Conservation (phyloP, 2,113 vertebrate genomes). For the Psilopsiagon aymara region DNA sequence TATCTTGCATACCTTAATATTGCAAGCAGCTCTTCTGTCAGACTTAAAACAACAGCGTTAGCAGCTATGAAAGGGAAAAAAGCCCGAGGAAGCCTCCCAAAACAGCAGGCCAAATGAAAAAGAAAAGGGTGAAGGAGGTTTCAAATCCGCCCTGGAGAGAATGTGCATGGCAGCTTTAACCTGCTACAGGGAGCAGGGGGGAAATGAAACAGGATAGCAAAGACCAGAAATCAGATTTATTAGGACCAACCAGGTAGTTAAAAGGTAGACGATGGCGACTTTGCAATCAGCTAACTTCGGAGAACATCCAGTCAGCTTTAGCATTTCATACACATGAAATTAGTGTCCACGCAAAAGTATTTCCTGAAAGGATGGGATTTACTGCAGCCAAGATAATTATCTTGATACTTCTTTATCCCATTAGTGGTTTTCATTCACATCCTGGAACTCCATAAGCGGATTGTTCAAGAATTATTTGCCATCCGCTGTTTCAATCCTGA, state of each 20-base stretch:
- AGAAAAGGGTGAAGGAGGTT: conserved; percentile 21
- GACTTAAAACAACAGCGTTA: conserved; percentile 7
- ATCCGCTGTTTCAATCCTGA: conserved; percentile 67
- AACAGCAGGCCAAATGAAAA: not conserved
- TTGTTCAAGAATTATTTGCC: conserved; percentile 75
- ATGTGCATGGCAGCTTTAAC: not conserved
- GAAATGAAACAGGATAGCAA: not conserved
- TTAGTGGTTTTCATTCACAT: conserved; percentile 76
- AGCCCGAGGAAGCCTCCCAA: not conserved
- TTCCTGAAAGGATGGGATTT: conserved; percentile 57
- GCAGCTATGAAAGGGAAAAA: not conserved
- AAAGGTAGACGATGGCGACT: not conserved
- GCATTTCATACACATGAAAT: conserved; percentile 12
- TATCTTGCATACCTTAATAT: not conserved
- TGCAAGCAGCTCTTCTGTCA: not conserved
- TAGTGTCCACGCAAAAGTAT: conserved; percentile 33
- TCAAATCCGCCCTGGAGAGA: not conserved
- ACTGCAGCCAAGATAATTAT: conserved; percentile 74
- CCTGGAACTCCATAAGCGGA: conserved; percentile 75
- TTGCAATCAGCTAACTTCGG: conserved; percentile 7
- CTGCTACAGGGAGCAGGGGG: not conserved
- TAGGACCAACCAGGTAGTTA: not conserved
- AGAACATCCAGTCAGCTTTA: conserved; percentile 32
- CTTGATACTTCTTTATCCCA: conserved; percentile 78
- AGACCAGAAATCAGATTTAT: not conserved